Conservation (phyloP, 2,797 vertebrate species). For the Rousettus madagascariensis region DNA sequence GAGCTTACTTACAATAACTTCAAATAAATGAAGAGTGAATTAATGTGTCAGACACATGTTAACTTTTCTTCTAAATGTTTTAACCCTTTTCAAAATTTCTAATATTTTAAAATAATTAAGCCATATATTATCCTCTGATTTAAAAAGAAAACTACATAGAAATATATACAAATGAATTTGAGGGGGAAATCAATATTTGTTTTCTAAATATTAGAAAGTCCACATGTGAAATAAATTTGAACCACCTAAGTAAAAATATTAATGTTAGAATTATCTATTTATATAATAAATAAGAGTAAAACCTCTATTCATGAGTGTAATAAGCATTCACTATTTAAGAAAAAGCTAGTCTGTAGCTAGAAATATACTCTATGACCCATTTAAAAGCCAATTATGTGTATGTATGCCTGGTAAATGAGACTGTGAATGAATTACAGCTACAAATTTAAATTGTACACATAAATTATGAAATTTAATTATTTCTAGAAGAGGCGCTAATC, state of each 20-base stretch:
- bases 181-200: background rate
- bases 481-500: slow-evolving; percentile 61
- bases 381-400: slow-evolving; percentile 70
- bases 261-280: slow-evolving; percentile 20
- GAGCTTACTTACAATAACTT: background rate
- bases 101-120: background rate
- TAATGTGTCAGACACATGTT: background rate
- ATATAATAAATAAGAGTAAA: slow-evolving; percentile 7
- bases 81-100: slow-evolving; percentile 53
- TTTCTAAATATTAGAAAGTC: background rate
- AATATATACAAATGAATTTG: slow-evolving; percentile 17
- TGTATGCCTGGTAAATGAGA: slow-evolving; percentile 62
- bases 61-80: slow-evolving; percentile 22
- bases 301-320: background rate
- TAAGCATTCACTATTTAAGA: slow-evolving; percentile 51
- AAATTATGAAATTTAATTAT: slow-evolving; percentile 76
- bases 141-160: slow-evolving; percentile 1
- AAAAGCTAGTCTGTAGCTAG: slow-evolving; percentile 54
- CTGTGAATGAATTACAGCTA: slow-evolving; percentile 68
- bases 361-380: slow-evolving; percentile 61
- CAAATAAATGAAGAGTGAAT: background rate
- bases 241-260: slow-evolving; percentile 21
- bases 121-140: slow-evolving; percentile 21
- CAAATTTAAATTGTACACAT: slow-evolving; percentile 72
- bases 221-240: background rate